Percentiles rank a stretch among this genome's conserved stretches.
phyloP scores from a whole-genome alignment of 1,140 invertebrate species.

The Solenopsis fugax region DNA sequence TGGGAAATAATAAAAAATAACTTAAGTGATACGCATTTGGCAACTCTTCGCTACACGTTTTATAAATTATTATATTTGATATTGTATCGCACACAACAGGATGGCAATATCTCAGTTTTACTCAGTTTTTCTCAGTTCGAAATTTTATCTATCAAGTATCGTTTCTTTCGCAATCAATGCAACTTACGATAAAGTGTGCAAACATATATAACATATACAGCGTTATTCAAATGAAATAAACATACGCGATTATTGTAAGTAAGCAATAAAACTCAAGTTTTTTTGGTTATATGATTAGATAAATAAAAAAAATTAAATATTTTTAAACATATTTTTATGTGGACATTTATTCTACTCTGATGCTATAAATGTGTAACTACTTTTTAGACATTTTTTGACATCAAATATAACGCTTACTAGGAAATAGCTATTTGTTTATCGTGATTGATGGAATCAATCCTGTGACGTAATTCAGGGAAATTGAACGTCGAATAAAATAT shows the following conservation, averaged over 20 bases:
- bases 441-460: slow-evolving; percentile 25
- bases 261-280: neutral
- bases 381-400: neutral
- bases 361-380: neutral
- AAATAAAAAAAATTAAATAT: neutral
- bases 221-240: too few species aligned
- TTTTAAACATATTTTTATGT: neutral
- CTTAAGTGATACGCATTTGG: too few species aligned
- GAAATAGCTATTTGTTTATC: slow-evolving; percentile 29
- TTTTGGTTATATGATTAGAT: neutral
- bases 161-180: neutral
- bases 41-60: too few species aligned
- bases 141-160: neutral
- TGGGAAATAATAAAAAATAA: too few species aligned
- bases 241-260: neutral
- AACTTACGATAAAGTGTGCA: neutral
- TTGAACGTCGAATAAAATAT: neutral
- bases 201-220: neutral
- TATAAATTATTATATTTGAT: neutral
- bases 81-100: neutral
- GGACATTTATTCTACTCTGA: neutral
- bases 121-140: neutral
- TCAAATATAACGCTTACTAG: neutral
- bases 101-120: neutral
- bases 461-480: neutral